Base-by-base conservation (phyloP, 2,113 vertebrate genomes). In the Heterotis niloticus region DNA sequence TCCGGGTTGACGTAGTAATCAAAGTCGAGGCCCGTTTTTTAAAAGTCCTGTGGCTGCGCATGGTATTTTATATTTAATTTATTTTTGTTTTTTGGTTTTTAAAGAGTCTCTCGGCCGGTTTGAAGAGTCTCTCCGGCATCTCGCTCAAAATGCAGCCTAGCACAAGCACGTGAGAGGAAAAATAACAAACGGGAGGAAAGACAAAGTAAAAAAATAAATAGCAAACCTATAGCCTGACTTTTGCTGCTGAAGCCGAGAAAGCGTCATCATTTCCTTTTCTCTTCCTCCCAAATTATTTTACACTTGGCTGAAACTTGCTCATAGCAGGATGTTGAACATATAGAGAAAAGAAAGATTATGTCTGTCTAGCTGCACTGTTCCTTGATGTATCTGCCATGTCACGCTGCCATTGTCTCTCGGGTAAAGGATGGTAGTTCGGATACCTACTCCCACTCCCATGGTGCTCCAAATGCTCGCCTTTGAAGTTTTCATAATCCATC, bases 401-500 rank as follows among this genome's bases (percentile, higher is more conserved):
- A 94, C 85, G 91, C 89, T 88, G 89, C 91, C 91, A 93, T 93
- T 94, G 93, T 94, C 93, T 93, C 93, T 91, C 90, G 93, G 92
- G 93, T 93, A 93, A 91, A 93, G 92, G 91, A 91, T 89, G 91
- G 91, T 91, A 93, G 94, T 93, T 93, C 93, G 94, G 92, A 93
- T 93, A 92, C 93, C 92, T 92, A 91, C 90, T 64, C 62, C 51
- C 60, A 18, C 90, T 93, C 93, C 93, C 93, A 92, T 92, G 93
- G 94, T 93, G 92, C 94, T 95, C 92, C 94, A 93, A 94, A 95
- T 94, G 95, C 93, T 94, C 93, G 88, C 92, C 95, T 98, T 96
- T 98, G 95, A 97, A 97, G 96, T 97, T 95, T 95, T 96, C 95
- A 96, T 98, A 96, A 96, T 96, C 96, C 95, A 98, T 98, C 96